Base-by-base conservation (phyloP, 2,888 invertebrate genomes). In the Himalopsyche anomala region DNA sequence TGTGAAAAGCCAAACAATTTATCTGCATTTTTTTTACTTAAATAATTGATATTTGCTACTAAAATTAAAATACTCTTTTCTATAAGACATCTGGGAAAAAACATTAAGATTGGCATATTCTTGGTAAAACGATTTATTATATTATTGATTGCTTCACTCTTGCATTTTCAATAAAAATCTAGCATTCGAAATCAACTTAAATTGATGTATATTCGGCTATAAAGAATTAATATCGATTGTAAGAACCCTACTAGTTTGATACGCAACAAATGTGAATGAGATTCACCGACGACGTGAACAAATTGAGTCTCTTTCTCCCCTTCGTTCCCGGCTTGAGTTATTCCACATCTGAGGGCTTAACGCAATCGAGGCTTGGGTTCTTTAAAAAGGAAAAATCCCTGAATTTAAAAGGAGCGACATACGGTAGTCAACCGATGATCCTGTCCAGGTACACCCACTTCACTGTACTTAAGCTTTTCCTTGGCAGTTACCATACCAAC, bases 391-490 rank as follows among this genome's bases (percentile, higher is more conserved):
- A 62, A 62, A 62, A 62, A 62, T 62, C 62, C 19, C 8, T 62
- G 62, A 62, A 62, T 62, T 19, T 62, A 62, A 62, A 62, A 62
- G 62, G 62, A 19, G 62, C 3, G 62, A 62, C 62, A 62, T 62
- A 62, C 62, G 62, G 62, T 62, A 62, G 19, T 19, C 62, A 9
- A 62, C 8, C 62, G 28, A 62, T 62, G 62, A 62, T 62, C 62
- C 19, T 8, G 28, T 62, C 62, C 62, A 62, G 62, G 62, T 51
- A 62, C 19, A 56, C 56, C 19, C 17, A n/a, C n/a, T 19, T 62
- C 28, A 15, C 51, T 15, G 51, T 51, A 51, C 4, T 51, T 51
- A 12, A 51, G 51, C 15, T 15, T 51, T 15, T 2, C 28, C 62
- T 28, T 62, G 62, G 28, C 62, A 62, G 62, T 28, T 62, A 62